Conservation (phyloP, 1,140 invertebrate species). For the Drosophila sp. region DNA sequence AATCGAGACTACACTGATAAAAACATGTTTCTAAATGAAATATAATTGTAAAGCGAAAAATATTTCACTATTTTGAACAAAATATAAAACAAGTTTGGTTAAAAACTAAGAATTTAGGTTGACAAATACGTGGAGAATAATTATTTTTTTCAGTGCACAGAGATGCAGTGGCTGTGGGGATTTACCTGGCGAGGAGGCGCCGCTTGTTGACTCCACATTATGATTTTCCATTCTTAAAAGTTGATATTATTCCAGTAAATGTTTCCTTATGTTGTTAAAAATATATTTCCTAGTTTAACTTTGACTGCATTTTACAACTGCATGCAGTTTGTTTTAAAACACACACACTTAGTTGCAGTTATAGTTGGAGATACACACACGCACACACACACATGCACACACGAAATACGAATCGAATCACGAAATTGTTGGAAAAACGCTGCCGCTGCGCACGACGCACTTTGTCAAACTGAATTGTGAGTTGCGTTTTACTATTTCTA, state of each 20-base stretch:
- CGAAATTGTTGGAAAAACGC: constrained; percentile 55
- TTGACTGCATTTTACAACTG: constrained; percentile 27
- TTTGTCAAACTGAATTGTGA: constrained; percentile 74
- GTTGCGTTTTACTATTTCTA: constrained; percentile 83
- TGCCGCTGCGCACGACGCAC: constrained; percentile 83
- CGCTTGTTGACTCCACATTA: constrained; percentile 22
- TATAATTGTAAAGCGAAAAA: too few relatives aligned
- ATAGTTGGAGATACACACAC: constrained; percentile 23
- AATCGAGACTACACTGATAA: too few relatives aligned
- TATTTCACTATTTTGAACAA: too few relatives aligned
- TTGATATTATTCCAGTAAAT: background rate
- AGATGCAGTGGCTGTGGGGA: too few relatives aligned
- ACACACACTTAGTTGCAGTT: background rate
- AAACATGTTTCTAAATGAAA: too few relatives aligned
- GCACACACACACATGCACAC: constrained; percentile 7
- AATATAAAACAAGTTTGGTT: too few relatives aligned
- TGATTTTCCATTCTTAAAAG: constrained; percentile 3
- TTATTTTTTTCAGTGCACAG: too few relatives aligned
- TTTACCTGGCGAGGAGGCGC: constrained; percentile 13
- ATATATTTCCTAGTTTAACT: background rate
- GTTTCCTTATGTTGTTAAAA: background rate
- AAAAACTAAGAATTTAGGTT: too few relatives aligned
- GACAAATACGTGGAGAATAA: too few relatives aligned
- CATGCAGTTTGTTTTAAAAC: constrained; percentile 24
- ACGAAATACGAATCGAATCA: background rate